Base-by-base conservation (phyloP, 2,888 invertebrate species). In the Acleris holmiana region DNA sequence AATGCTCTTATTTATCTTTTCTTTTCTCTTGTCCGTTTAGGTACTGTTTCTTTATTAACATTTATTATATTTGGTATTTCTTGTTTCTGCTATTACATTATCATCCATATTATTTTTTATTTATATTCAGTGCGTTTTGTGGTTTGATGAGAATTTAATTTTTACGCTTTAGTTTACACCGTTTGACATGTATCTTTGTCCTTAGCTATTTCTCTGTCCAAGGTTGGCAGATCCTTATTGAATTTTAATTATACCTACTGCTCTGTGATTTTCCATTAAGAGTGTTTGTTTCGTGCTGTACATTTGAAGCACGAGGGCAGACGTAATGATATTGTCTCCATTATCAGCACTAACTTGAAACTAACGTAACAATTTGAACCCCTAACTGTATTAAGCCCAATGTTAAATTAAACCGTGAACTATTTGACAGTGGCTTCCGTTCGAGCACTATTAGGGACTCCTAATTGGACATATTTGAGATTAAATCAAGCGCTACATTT, bases 391-490 rank as follows among this genome's bases (percentile, higher is more conserved):
- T 63, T 51, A 57, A 46, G 15, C 46, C 46, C 15, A 18, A 23
- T 46, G 46, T 47, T 63, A 54, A 64, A 54, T 59, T 35, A 53
- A 64, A 25, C 53, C 41, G 53, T 53, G 46, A 53, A 58, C 58
- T 64, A 58, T 64, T 58, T 58, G 58, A 58, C 41, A 47, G 53
- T 41, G 29, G 58, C 46, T 63, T 63, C 51, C 57, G 51, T 35
- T 40, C 44, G 40, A 40, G 40, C n/a, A 19, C 64, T 35, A 64
- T 64, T 64, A 64, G 41, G 48, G 41, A 53, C 44, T 54, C 18
- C 64, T 64, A 64, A 64, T 64, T 64, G 59, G 48, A 64, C 59
- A 58, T 58, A 58, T 58, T 64, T 64, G 47, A 54, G 64, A 64
- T 59, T 54, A 44, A 64, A 64, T 64, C 64, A 54, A 64, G 53